Conservation (phyloP, 2,113 vertebrate species). For the Chunga burmeisteri region DNA sequence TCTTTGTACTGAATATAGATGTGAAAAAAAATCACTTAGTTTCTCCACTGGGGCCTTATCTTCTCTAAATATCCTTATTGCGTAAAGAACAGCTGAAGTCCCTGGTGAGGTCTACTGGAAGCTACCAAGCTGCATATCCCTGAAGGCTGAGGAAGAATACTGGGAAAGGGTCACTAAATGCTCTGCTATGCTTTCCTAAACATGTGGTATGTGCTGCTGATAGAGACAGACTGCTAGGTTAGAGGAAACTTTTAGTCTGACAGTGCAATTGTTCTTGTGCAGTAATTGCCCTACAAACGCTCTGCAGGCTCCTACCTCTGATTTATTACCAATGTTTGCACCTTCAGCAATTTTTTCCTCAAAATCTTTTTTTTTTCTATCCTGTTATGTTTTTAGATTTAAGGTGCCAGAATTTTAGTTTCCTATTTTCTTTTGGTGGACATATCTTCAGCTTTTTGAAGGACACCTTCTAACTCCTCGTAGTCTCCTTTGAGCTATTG, state of each 20-base stretch:
- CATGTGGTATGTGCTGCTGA: background rate
- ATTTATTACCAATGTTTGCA: background rate
- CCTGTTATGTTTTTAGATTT: background rate
- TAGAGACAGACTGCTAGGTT: background rate
- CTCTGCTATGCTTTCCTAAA: background rate
- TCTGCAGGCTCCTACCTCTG: background rate
- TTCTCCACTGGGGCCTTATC: background rate
- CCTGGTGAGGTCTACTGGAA: background rate
- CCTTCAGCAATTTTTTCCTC: background rate
- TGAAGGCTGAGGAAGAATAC: background rate
- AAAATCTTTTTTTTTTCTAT: background rate
- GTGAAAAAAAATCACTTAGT: background rate
- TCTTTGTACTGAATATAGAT: background rate
- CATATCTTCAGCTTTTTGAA: background rate
- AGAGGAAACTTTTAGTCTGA: background rate
- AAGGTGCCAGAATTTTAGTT: background rate
- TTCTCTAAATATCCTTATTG: background rate
- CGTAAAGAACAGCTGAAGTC: background rate
- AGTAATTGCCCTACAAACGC: background rate
- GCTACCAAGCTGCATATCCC: background rate
- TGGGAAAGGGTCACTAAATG: background rate
- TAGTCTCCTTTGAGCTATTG: background rate
- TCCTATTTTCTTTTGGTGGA: background rate
- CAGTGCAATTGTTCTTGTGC: background rate
- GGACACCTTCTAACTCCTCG: background rate